Evolutionary conservation across 1,140 invertebrate genomes (phyloP), one percentile per base, ranked within the genome.

Genomic region (Nephotettix cincticeps): DNA sequence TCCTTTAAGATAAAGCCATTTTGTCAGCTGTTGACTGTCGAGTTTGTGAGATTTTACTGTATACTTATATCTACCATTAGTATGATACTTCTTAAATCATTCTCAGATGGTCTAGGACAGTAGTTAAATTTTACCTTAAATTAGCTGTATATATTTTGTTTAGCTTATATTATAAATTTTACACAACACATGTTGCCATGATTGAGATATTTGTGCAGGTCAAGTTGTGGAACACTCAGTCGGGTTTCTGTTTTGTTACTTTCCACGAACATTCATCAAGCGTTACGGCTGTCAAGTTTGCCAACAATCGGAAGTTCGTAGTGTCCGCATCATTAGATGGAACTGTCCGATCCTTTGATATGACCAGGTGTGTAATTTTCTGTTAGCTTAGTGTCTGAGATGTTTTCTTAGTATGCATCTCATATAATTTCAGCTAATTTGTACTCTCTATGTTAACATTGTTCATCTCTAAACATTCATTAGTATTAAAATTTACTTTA

Each of bases 241-340:
- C 87, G 72, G 94, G 95, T 0, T 98, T 98, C 81, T 98, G 96
- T 82, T 94, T 96, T 78, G 91, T 98, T 0, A 99, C 97, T 0
- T 99, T 99, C 79, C 87, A 81, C 68, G 96, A 99, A 75, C 97
- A 99, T 80, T 89, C 88, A 0, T 91, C 91, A 1, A 85, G 89
- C 0, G 86, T 99, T 0, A 91, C 91, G 0, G 90, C 86, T 14
- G 86, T 99, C 0, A 82, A 87, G 43, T 99, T 98, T 79, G 96
- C 92, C 78, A 88, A 90, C 14, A 97, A 92, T 80, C 92, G 96
- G 70, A 96, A 96, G 83, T 97, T 96, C 74, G 84, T 99, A 1
- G 83, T 98, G 0, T 96, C 96, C 0, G 86, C 92, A 0, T 98
- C 96, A 0, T 79, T 97, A 1, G 97, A 99, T 85, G 97, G 98